phyloP scores from a whole-genome alignment of 2,888 invertebrate species.

The Ditula angustiorana region DNA sequence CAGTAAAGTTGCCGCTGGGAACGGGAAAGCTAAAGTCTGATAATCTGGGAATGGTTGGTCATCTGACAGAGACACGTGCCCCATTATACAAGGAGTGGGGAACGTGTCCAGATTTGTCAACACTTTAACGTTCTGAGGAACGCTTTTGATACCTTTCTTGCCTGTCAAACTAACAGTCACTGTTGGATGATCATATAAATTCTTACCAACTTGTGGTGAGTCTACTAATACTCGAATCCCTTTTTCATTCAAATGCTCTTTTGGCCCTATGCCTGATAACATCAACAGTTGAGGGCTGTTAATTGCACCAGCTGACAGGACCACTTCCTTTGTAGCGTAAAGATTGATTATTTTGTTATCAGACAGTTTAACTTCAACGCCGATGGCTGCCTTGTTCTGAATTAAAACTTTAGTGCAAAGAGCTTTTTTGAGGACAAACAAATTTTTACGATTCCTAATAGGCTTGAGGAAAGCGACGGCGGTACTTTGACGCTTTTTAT shows the following conservation, averaged over 20 bases:
- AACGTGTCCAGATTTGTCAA: constrained; percentile 8
- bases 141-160: not conserved
- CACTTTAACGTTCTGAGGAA: not conserved
- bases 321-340: constrained; percentile 31
- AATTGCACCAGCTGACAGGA: constrained; percentile 4
- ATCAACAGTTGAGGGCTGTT: not conserved
- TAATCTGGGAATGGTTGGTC: constrained; percentile 9
- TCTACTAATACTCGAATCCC: constrained; percentile 24
- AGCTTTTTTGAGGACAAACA: constrained; percentile 28
- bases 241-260: constrained; percentile 8
- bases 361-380: constrained; percentile 27
- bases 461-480: constrained; percentile 27
- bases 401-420: constrained; percentile 19
- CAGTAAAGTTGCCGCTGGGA: constrained; percentile 5
- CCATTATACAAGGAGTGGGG: constrained; percentile 14
- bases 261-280: constrained; percentile 9
- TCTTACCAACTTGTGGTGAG: constrained; percentile 35
- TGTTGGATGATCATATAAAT: constrained; percentile 32
- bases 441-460: constrained; percentile 20
- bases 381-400: constrained; percentile 23
- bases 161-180: not conserved
- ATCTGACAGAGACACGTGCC: constrained; percentile 5
- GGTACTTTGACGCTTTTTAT: constrained; percentile 31
- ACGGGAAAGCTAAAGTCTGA: not conserved
- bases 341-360: constrained; percentile 9